Evolutionary conservation across 2,797 vertebrate genomes (phyloP).

Genomic region (Eurystomus glaucurus): DNA sequence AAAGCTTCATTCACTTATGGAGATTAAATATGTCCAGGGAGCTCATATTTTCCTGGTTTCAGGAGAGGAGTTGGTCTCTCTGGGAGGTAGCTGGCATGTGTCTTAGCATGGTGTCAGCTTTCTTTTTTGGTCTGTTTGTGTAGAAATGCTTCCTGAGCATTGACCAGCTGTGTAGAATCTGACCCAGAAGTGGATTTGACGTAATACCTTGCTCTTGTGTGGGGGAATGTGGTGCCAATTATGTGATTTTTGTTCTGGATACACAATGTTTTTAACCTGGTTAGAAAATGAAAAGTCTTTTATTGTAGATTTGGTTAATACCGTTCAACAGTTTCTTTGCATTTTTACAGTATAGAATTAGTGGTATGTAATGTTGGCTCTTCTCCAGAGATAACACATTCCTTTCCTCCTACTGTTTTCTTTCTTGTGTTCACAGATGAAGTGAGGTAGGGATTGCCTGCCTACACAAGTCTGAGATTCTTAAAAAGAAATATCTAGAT

Average conservation of each 20-base stretch:
- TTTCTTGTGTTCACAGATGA: not conserved
- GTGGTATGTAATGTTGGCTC: not conserved
- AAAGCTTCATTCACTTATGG: not conserved
- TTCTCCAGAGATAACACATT: not conserved
- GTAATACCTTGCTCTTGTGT: not conserved
- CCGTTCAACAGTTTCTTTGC: not conserved
- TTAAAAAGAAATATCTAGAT: not conserved
- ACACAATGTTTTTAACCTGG: not conserved
- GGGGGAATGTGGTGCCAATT: not conserved
- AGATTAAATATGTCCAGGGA: not conserved
- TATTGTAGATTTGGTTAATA: not conserved
- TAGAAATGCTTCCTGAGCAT: not conserved
- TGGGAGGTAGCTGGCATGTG: not conserved
- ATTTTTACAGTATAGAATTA: not conserved
- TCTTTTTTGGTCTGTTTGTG: not conserved
- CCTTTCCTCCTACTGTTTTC: not conserved
- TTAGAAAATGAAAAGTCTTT: not conserved
- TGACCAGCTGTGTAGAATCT: not conserved
- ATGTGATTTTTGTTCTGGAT: not conserved
- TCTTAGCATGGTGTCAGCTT: not conserved
- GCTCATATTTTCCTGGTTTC: rapidly evolving
- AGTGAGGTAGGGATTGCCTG: not conserved
- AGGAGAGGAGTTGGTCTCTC: not conserved
- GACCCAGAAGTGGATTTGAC: not conserved
- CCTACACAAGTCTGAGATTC: not conserved